These are phyloP conservation scores for Austrofundulus limnaeus DNA, from an alignment of 2,113 vertebrate species.

Conservation along the genomic window DNA sequence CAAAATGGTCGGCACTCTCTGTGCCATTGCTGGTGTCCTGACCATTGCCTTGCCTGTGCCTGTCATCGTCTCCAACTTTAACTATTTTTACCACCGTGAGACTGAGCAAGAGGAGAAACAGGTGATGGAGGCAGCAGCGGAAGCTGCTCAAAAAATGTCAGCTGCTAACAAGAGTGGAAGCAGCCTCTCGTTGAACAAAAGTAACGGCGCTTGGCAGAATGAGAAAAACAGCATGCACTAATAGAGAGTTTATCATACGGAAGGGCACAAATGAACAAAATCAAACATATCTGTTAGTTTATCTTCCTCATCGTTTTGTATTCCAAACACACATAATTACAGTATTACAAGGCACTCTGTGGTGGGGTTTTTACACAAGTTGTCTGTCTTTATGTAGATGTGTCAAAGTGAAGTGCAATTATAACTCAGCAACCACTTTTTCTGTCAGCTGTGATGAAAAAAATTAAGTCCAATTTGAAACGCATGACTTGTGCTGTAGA, in stretches of 20 bases:
- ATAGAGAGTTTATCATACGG: constrained; percentile 25
- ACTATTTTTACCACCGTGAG: constrained; percentile 97
- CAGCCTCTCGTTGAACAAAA: constrained; percentile 87
- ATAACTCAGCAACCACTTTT: constrained; percentile 43
- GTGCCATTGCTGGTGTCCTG: constrained; percentile 94
- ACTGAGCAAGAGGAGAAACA: constrained; percentile 91
- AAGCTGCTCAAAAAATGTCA: constrained; percentile 77
- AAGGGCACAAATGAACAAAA: constrained; percentile 34
- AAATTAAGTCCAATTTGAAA: constrained; percentile 27
- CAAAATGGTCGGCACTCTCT: constrained; percentile 95
- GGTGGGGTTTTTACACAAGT: constrained; percentile 38
- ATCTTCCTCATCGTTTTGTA: constrained; percentile 51
- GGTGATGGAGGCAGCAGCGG: constrained; percentile 81
- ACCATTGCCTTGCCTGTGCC: constrained; percentile 96
- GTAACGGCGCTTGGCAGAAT: constrained; percentile 81
- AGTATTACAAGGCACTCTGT: constrained; percentile 59
- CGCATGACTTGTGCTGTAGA: constrained; percentile 5
- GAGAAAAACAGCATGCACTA: constrained; percentile 83
- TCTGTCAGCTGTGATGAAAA: constrained; percentile 22
- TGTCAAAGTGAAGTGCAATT: constrained; percentile 79
- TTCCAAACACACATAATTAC: constrained; percentile 46
- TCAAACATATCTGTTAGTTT: constrained; percentile 32
- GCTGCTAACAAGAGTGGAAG: constrained; percentile 80
- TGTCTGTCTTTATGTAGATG: constrained; percentile 61
- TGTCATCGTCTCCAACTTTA: constrained; percentile 98